phyloP scores from a whole-genome alignment of 2,113 vertebrate genomes.

The Lonchura striata region DNA sequence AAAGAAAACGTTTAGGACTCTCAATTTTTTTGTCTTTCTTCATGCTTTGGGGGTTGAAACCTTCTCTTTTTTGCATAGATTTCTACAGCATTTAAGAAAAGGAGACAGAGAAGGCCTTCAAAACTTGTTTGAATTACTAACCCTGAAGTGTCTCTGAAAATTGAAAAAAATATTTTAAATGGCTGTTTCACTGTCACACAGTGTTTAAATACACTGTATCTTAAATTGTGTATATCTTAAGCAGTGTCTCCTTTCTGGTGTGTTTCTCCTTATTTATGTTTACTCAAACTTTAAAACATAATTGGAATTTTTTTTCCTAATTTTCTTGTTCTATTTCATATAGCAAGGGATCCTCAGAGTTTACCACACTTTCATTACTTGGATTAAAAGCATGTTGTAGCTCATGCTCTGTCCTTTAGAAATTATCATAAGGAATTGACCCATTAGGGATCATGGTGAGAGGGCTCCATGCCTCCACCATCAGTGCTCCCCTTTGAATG shows the following conservation, averaged over 20 bases:
- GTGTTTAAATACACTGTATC: neutral
- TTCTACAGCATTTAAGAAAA: slow-evolving; percentile 42
- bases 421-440: neutral
- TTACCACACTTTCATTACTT: slow-evolving; percentile 38
- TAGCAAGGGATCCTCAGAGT: slow-evolving; percentile 31
- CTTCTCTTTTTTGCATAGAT: slow-evolving; percentile 30
- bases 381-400: neutral
- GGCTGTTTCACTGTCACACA: neutral
- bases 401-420: neutral
- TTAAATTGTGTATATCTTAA: neutral
- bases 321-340: neutral
- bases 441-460: neutral
- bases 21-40: slow-evolving; percentile 32
- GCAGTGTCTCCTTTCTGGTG: slow-evolving; percentile 5
- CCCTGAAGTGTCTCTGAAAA: neutral
- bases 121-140: slow-evolving; percentile 31
- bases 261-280: slow-evolving; percentile 21
- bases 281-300: neutral
- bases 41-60: slow-evolving; percentile 48
- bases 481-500: neutral
- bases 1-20: slow-evolving; percentile 20
- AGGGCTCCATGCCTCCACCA: neutral
- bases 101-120: slow-evolving; percentile 27
- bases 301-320: neutral
- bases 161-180: neutral